phyloP scores from a whole-genome alignment of 2,113 vertebrate genomes.

The Euleptes europaea region DNA sequence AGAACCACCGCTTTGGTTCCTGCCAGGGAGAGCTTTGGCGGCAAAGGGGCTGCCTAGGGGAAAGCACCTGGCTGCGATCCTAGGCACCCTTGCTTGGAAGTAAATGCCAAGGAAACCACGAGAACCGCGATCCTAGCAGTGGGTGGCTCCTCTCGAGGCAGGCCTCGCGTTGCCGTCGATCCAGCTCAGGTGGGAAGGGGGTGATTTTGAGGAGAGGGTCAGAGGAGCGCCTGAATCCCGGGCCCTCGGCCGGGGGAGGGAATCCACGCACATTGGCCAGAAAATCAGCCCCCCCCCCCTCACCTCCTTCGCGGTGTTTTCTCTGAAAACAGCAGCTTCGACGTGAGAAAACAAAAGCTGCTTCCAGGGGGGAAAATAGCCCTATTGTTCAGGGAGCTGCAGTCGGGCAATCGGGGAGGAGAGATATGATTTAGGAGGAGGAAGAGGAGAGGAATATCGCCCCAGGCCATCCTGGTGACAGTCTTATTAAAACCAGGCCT shows the following conservation, averaged over 20 bases:
- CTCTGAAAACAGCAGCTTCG: slow-evolving; percentile 3
- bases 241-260: too few species aligned
- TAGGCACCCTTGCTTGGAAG: background rate
- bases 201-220: too few species aligned
- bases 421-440: background rate
- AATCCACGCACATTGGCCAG: background rate
- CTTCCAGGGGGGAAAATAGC: background rate
- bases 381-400: slow-evolving; percentile 15
- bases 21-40: too few species aligned
- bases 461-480: background rate
- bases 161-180: too few species aligned
- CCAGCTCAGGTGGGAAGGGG: too few species aligned
- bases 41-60: background rate
- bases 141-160: too few species aligned
- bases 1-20: background rate
- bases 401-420: background rate
- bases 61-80: background rate
- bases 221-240: too few species aligned
- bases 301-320: background rate
- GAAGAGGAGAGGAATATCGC: background rate
- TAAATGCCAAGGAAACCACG: background rate
- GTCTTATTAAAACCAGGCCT: background rate
- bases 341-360: slow-evolving; percentile 1
- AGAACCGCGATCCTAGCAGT: too few species aligned
- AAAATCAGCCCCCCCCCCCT: background rate